These are phyloP conservation scores for Bos javanicus DNA, from an alignment of 2,113 vertebrate genomes.

Conservation along the genomic window DNA sequence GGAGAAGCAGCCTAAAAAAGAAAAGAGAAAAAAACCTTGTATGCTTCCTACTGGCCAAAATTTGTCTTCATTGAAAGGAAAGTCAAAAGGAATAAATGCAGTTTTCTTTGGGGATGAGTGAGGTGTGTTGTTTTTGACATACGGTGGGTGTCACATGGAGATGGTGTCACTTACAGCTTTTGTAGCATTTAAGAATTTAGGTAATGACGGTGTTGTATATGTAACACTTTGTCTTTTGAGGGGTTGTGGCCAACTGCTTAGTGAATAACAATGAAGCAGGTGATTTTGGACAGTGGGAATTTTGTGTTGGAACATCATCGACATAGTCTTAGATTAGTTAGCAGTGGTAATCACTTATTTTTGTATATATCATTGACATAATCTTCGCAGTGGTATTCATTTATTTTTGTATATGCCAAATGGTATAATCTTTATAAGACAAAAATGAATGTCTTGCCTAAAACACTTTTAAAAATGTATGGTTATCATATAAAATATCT, in stretches of 20 bases:
- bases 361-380: neutral
- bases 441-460: neutral
- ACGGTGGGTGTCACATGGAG: neutral
- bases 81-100: neutral
- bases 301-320: neutral
- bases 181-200: constrained; percentile 26
- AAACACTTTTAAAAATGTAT: neutral
- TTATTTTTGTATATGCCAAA: neutral
- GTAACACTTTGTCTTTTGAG: neutral
- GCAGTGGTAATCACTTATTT: neutral
- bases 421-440: neutral
- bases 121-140: neutral
- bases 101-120: constrained; percentile 10
- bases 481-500: neutral
- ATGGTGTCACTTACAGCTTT: neutral
- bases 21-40: neutral
- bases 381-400: neutral
- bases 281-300: neutral
- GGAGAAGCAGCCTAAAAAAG: neutral
- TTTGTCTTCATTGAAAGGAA: constrained; percentile 33
- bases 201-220: neutral
- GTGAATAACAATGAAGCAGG: neutral
- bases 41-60: neutral
- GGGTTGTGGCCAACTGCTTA: neutral
- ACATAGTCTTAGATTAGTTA: neutral